phyloP scores from a whole-genome alignment of 2,888 invertebrate species.

The Thereva nobilitata region DNA sequence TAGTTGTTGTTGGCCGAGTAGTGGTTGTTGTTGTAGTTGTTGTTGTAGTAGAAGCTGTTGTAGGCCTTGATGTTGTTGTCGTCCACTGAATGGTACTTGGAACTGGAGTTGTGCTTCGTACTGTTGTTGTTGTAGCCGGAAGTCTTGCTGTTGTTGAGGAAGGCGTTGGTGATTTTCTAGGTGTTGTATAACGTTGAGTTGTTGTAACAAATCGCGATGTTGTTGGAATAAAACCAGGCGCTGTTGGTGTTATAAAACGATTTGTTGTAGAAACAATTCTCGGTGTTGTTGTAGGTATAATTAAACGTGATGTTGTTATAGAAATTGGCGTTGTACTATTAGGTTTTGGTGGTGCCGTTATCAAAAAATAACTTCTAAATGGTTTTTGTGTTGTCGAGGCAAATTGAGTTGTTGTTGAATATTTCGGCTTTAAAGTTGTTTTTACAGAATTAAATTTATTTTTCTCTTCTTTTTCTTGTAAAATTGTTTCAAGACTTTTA shows the following conservation, averaged over 20 bases:
- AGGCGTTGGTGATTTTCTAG: constrained; percentile 10
- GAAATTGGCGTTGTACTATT: background rate
- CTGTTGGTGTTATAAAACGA: background rate
- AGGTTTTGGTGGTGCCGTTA: constrained; percentile 47
- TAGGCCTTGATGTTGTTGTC: constrained; percentile 44
- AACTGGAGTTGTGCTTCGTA: background rate
- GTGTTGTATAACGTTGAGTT: background rate
- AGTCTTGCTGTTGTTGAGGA: background rate
- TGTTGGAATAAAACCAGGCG: constrained; percentile 26
- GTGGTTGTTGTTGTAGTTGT: constrained; percentile 46
- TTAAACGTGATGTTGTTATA: background rate
- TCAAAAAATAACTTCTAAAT: constrained; percentile 50
- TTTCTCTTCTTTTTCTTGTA: constrained; percentile 54
- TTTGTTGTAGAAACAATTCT: background rate
- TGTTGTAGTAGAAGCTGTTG: constrained; percentile 46
- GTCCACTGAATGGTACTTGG: constrained; percentile 28
- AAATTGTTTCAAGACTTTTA: constrained; percentile 60
- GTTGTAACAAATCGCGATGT: constrained; percentile 29
- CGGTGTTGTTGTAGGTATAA: constrained; percentile 3
- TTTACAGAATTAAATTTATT: constrained; percentile 48
- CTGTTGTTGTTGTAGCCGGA: background rate
- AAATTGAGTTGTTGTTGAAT: constrained; percentile 43
- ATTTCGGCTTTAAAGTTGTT: constrained; percentile 49
- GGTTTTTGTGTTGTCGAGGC: constrained; percentile 47
- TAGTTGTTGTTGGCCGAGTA: constrained; percentile 35